Evolutionary conservation across 2,797 vertebrate species (phyloP).

Genomic region (Acanthopagrus latus): DNA sequence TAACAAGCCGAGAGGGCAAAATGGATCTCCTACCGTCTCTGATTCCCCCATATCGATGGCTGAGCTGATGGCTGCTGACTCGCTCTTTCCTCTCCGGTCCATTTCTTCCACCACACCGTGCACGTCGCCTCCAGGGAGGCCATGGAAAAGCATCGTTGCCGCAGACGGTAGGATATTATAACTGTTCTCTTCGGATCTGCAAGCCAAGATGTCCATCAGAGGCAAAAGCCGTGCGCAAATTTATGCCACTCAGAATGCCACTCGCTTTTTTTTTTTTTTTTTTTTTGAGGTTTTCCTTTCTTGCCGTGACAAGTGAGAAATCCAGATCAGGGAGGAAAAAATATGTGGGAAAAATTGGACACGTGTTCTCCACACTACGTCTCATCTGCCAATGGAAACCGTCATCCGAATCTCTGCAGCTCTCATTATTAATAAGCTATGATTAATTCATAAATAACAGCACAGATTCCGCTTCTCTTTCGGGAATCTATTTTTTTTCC

Average conservation of each 20-base stretch:
- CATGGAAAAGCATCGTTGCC: constrained; percentile 98
- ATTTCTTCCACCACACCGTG: constrained; percentile 98
- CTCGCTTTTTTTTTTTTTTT: constrained; percentile 40
- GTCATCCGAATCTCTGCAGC: constrained; percentile 74
- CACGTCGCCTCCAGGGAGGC: constrained; percentile 96
- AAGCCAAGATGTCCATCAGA: constrained; percentile 89
- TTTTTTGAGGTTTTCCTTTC: constrained; percentile 54
- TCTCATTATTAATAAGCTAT: constrained; percentile 74
- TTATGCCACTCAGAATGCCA: constrained; percentile 70
- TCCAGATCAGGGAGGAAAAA: constrained; percentile 77
- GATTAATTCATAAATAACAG: constrained; percentile 71
- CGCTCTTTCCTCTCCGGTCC: constrained; percentile 95
- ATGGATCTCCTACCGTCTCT: constrained; percentile 91
- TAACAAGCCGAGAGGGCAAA: constrained; percentile 42
- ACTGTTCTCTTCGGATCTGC: constrained; percentile 88
- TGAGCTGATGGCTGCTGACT: constrained; percentile 96
- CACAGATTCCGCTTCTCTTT: constrained; percentile 39
- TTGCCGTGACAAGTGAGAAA: constrained; percentile 76
- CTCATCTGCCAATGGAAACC: constrained; percentile 82
- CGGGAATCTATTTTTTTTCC: constrained; percentile 8
- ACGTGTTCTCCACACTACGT: constrained; percentile 81
- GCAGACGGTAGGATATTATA: constrained; percentile 88
- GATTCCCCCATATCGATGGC: constrained; percentile 98
- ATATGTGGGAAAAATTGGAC: constrained; percentile 75
- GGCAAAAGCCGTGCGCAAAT: constrained; percentile 83